Evolutionary conservation across 2,113 vertebrate species (phyloP).

Genomic region (Lampris incognitus): DNA sequence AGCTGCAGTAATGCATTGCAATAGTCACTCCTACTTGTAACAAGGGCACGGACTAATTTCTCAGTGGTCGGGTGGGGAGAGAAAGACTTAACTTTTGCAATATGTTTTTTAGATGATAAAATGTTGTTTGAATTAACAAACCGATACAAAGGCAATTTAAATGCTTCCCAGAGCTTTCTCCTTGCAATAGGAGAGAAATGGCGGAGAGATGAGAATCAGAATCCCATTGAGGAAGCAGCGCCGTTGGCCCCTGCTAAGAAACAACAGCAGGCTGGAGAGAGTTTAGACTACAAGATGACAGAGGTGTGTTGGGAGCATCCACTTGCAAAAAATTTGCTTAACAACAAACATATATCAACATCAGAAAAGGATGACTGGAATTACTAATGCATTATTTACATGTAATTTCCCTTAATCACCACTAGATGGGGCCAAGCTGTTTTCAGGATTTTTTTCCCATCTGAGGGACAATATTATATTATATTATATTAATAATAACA

Average conservation of each 20-base stretch:
- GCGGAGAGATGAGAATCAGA: constrained; percentile 80
- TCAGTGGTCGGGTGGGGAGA: too few species aligned
- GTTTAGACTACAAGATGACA: constrained; percentile 76
- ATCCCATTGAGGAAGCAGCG: constrained; percentile 76
- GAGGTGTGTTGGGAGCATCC: constrained; percentile 78
- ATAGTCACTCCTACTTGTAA: too few species aligned
- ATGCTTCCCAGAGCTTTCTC: neutral
- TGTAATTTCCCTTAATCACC: constrained; percentile 16
- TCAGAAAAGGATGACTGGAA: neutral
- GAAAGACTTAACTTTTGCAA: too few species aligned
- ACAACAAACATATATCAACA: neutral
- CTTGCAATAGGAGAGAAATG: constrained; percentile 76
- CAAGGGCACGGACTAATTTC: too few species aligned
- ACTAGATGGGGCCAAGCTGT: constrained; percentile 71
- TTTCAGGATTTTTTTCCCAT: neutral
- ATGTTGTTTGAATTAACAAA: neutral
- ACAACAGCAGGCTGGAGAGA: constrained; percentile 76
- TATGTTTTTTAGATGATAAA: too few species aligned
- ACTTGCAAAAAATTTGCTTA: neutral
- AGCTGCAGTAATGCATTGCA: too few species aligned
- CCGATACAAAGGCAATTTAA: too few species aligned
- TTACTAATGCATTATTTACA: neutral
- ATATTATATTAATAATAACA: too few species aligned
- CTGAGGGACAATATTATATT: too few species aligned
- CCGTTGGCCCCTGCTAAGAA: constrained; percentile 65